Evolutionary conservation across 1,140 invertebrate genomes (phyloP).

Genomic region (Thaumetopoea pityocampa): DNA sequence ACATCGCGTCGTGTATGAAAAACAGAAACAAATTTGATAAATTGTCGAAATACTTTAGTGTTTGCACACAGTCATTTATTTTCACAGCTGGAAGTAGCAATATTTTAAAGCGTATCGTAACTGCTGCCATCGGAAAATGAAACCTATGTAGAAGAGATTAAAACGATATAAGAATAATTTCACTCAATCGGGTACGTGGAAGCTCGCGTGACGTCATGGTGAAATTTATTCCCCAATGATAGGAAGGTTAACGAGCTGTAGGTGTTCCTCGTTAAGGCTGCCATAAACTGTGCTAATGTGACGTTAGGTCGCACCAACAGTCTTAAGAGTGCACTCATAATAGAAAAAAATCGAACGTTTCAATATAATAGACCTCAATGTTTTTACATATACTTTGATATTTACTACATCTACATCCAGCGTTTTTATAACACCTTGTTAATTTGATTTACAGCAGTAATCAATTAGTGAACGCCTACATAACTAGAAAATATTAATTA

Average conservation of each 20-base stretch:
- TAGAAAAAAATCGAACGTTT: constrained; percentile 4
- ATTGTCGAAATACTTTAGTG: constrained; percentile 15
- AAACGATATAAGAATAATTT: constrained; percentile 17
- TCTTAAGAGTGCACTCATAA: constrained; percentile 10
- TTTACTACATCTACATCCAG: too few relatives aligned
- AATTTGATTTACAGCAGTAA: constrained; percentile 23
- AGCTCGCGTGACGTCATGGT: constrained; percentile 25
- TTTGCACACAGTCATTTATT: constrained; percentile 25
- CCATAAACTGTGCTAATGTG: constrained; percentile 42
- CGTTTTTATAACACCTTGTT: too few relatives aligned
- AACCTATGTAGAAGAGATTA: constrained; percentile 14
- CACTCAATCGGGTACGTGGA: constrained; percentile 18
- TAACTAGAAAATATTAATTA: constrained; percentile 14
- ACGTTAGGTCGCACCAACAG: constrained; percentile 27
- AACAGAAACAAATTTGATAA: constrained; percentile 15
- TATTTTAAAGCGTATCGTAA: constrained; percentile 24
- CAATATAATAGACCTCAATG: too few relatives aligned
- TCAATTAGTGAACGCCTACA: constrained; percentile 16
- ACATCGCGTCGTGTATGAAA: constrained; percentile 7
- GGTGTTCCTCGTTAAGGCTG: constrained; percentile 40
- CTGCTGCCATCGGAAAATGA: constrained; percentile 9
- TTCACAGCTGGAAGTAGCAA: constrained; percentile 12
- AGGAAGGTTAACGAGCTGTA: constrained; percentile 41
- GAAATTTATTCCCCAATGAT: constrained; percentile 41
- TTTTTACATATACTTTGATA: too few relatives aligned